A percentile compares a stretch with the other conserved stretches of the same genome.
Conservation (phyloP, 2,888 invertebrate species). For the Synergus umbraculus region DNA sequence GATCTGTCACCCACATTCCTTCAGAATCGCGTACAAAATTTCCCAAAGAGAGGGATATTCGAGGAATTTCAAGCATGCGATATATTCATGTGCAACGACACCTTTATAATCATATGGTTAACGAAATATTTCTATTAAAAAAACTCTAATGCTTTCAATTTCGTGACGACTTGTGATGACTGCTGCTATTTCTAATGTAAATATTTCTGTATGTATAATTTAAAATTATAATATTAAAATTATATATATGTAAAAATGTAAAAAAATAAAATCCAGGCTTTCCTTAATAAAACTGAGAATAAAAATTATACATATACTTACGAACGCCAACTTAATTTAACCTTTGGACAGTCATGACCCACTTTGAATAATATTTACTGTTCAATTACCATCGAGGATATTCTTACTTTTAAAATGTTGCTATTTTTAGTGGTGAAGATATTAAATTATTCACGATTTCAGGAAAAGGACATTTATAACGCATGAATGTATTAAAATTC, state of each 20-base stretch:
- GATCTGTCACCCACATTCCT: background rate
- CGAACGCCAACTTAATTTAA: constrained; percentile 10
- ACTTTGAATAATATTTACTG: constrained; percentile 13
- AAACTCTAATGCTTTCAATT: no score
- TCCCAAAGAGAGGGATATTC: background rate
- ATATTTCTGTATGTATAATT: no score
- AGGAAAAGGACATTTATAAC: no score
- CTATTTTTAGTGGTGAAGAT: constrained; percentile 18
- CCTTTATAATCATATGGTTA: no score
- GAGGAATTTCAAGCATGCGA: background rate
- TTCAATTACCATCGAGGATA: constrained; percentile 23
- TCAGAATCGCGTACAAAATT: background rate
- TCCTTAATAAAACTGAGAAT: background rate
- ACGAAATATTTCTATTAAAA: no score
- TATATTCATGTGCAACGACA: no score
- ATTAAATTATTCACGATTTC: background rate
- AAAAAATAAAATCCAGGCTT: constrained; percentile 4
- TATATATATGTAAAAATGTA: no score
- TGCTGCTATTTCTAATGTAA: no score
- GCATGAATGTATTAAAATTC: no score
- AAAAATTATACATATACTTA: background rate
- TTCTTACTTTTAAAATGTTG: constrained; percentile 7
- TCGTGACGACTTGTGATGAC: no score
- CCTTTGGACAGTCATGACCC: constrained; percentile 21
- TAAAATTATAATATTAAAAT: no score